Evolutionary conservation across 1,140 invertebrate species (phyloP).

Genomic region (Temnothorax curvispinosus): DNA sequence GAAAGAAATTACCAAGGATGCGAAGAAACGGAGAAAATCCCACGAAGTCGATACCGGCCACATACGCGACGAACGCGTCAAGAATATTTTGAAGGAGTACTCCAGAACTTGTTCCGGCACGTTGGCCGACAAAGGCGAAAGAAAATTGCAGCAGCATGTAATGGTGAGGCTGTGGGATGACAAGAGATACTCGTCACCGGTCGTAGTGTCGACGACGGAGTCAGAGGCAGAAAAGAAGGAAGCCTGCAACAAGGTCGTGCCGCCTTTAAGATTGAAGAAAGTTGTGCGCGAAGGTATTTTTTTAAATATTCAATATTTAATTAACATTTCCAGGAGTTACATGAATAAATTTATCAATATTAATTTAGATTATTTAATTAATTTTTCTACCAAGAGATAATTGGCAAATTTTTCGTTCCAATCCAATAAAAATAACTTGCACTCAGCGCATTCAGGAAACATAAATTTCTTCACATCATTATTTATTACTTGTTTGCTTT

Average conservation of each 20-base stretch:
- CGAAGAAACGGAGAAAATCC: slow-evolving; percentile 55
- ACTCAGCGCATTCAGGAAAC: neutral
- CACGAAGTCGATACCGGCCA: slow-evolving; percentile 41
- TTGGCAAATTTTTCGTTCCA: neutral
- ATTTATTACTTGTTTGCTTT: neutral
- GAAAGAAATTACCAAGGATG: slow-evolving; percentile 31
- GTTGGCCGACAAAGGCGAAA: neutral
- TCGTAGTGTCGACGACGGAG: slow-evolving; percentile 33
- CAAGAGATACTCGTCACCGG: slow-evolving; percentile 30
- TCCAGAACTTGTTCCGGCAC: slow-evolving; percentile 26
- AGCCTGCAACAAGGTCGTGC: slow-evolving; percentile 69
- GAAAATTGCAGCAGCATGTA: slow-evolving; percentile 17
- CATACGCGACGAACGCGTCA: neutral
- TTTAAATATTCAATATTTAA: neutral
- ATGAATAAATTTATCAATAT: neutral
- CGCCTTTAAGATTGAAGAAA: slow-evolving; percentile 78
- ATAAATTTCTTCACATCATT: neutral
- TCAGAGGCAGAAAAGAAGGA: slow-evolving; percentile 20
- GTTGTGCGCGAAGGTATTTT: slow-evolving; percentile 58
- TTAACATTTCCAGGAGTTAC: neutral
- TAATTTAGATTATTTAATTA: neutral
- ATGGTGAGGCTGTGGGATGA: slow-evolving; percentile 22
- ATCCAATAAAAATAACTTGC: neutral
- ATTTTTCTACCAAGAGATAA: neutral
- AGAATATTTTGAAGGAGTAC: slow-evolving; percentile 60